Percentiles rank a stretch among this genome's conserved stretches.
Conservation (phyloP, 2,797 vertebrate species). For the Clarias pachynema region DNA sequence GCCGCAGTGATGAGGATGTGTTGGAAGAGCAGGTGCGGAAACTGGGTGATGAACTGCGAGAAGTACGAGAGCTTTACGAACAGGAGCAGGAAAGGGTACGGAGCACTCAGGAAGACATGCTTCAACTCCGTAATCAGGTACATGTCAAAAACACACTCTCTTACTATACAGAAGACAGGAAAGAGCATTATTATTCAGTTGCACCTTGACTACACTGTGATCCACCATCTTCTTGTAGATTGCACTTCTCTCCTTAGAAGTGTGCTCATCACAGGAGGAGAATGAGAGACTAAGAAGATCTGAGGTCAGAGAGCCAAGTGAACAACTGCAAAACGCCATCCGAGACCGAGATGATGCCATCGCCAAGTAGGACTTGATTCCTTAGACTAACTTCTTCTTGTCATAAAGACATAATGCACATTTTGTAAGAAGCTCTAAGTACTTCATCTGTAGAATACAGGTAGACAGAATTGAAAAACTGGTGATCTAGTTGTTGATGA, state of each 20-base stretch:
- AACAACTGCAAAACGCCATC: slow-evolving; percentile 91
- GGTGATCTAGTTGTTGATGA: too few species aligned
- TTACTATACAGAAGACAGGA: background rate
- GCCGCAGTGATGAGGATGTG: slow-evolving; percentile 90
- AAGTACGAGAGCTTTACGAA: slow-evolving; percentile 86
- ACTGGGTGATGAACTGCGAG: slow-evolving; percentile 89
- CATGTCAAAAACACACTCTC: slow-evolving; percentile 10
- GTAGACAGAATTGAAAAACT: background rate
- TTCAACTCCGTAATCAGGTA: slow-evolving; percentile 93
- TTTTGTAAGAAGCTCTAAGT: background rate
- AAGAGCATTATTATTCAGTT: background rate
- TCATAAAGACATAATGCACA: background rate
- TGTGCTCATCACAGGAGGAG: slow-evolving; percentile 87
- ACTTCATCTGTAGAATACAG: background rate
- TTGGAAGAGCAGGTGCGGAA: slow-evolving; percentile 94
- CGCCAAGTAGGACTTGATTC: slow-evolving; percentile 79
- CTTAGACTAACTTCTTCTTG: background rate
- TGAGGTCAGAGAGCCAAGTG: slow-evolving; percentile 84
- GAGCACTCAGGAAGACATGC: slow-evolving; percentile 82
- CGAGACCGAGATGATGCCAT: slow-evolving; percentile 94
- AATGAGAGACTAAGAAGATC: slow-evolving; percentile 80
- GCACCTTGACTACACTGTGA: background rate
- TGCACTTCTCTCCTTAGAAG: slow-evolving; percentile 89
- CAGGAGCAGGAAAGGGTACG: slow-evolving; percentile 86
- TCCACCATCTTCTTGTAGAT: slow-evolving; percentile 73